A percentile compares a stretch with the other conserved stretches of the same genome.
These are phyloP conservation scores for Oreonectes daqikongensis DNA, from an alignment of 2,797 vertebrate genomes.

Conservation along the genomic window DNA sequence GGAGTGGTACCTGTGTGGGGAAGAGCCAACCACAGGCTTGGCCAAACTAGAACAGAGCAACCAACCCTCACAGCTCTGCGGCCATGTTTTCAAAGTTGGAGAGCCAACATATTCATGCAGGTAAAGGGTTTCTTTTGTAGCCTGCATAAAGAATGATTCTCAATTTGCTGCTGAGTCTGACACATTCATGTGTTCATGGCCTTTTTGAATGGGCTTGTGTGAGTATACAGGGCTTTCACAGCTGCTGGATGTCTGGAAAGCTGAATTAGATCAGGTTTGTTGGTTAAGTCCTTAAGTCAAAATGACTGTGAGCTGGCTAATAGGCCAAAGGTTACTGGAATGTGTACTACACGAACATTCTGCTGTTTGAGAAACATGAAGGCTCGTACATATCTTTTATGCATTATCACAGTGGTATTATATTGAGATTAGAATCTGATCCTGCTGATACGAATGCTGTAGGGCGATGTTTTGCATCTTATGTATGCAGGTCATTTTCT, in stretches of 20 bases:
- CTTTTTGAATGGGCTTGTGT: not conserved
- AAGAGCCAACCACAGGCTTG: slow-evolving; percentile 87
- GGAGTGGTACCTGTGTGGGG: slow-evolving; percentile 93
- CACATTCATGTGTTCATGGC: not conserved
- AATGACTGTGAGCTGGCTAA: slow-evolving; percentile 47
- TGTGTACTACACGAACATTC: not conserved
- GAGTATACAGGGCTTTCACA: slow-evolving; percentile 10
- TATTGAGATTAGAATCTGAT: slow-evolving; percentile 10
- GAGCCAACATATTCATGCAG: slow-evolving; percentile 98
- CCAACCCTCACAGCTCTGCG: slow-evolving; percentile 92
- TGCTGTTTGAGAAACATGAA: not conserved
- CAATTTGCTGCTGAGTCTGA: not conserved
- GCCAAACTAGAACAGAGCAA: slow-evolving; percentile 88
- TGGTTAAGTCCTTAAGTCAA: slow-evolving; percentile 46
- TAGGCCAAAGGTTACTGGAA: slow-evolving; percentile 21
- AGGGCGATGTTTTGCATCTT: not conserved
- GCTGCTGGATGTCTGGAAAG: not conserved
- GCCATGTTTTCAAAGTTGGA: slow-evolving; percentile 95
- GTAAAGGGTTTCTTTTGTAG: slow-evolving; percentile 66
- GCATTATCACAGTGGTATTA: not conserved
- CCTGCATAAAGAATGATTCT: not conserved
- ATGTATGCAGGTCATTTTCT: not conserved
- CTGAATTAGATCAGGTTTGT: slow-evolving; percentile 47
- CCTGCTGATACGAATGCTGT: not conserved
- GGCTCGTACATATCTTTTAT: not conserved